Conservation (phyloP, 2,797 vertebrate species). For the Micropoecilia bifurca region DNA sequence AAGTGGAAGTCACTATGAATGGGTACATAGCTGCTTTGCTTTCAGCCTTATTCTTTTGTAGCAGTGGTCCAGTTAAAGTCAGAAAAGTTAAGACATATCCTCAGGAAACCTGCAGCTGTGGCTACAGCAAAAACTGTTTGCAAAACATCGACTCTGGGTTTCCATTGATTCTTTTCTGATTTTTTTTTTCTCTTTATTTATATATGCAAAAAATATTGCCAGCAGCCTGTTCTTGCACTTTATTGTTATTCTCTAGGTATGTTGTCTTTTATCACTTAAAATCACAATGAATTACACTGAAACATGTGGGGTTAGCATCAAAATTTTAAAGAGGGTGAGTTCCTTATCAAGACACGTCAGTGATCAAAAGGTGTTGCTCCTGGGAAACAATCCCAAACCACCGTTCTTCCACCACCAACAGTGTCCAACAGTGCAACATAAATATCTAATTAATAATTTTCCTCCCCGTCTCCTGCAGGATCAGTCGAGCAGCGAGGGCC, state of each 20-base stretch:
- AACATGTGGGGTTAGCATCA: neutral
- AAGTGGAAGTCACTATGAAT: too few relatives aligned
- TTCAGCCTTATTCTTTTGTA: neutral
- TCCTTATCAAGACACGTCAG: neutral
- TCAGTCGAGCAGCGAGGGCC: slow-evolving; percentile 40
- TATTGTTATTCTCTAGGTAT: neutral
- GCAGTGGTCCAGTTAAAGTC: neutral
- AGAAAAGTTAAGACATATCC: neutral
- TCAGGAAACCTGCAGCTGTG: too few relatives aligned
- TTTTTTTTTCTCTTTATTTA: too few relatives aligned
- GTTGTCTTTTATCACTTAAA: neutral
- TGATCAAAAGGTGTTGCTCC: neutral
- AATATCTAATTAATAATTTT: neutral
- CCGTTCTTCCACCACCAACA: neutral
- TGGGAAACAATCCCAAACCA: neutral
- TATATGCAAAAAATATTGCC: neutral
- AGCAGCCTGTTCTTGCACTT: neutral
- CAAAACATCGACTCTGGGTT: neutral
- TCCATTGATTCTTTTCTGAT: neutral
- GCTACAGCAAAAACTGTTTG: neutral
- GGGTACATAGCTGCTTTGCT: too few relatives aligned
- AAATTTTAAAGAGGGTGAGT: neutral
- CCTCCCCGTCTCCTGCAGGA: slow-evolving; percentile 60
- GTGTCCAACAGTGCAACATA: neutral
- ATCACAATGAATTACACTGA: neutral